phyloP scores from a whole-genome alignment of 2,888 invertebrate species.

The Microchrysa polita region DNA sequence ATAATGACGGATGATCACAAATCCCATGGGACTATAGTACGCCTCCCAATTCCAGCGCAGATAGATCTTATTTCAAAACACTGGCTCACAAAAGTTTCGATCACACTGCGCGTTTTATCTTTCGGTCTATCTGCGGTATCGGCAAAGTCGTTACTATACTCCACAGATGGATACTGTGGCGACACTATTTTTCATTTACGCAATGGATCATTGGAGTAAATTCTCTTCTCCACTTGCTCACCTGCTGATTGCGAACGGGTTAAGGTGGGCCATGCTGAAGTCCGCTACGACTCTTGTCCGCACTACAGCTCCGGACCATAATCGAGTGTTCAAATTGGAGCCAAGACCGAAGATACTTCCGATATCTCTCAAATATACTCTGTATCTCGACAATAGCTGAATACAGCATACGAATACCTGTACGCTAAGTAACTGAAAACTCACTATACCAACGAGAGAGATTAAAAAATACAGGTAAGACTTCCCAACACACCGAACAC shows the following conservation, averaged over 20 bases:
- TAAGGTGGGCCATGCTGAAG: slow-evolving; percentile 4
- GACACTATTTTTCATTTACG: slow-evolving; percentile 1
- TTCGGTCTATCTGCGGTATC: background rate
- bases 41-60: slow-evolving; percentile 13
- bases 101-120: background rate
- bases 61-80: slow-evolving; percentile 12
- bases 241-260: slow-evolving; percentile 3
- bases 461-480: slow-evolving; percentile 13
- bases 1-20: background rate
- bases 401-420: background rate
- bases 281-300: background rate
- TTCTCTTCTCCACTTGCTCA: background rate
- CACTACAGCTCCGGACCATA: background rate
- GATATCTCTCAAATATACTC: slow-evolving; percentile 2
- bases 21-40: background rate
- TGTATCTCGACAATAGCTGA: slow-evolving; percentile 7
- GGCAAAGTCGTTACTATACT: background rate
- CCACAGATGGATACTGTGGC: slow-evolving; percentile 20
- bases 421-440: no score
- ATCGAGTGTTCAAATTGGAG: slow-evolving; percentile 6
- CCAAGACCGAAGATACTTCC: background rate
- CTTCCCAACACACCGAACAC: no score
- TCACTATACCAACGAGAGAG: background rate
- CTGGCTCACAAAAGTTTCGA: slow-evolving; percentile 28
- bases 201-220: slow-evolving; percentile 11